phyloP scores from a whole-genome alignment of 2,888 invertebrate species.

The Thymelicus acteon region DNA sequence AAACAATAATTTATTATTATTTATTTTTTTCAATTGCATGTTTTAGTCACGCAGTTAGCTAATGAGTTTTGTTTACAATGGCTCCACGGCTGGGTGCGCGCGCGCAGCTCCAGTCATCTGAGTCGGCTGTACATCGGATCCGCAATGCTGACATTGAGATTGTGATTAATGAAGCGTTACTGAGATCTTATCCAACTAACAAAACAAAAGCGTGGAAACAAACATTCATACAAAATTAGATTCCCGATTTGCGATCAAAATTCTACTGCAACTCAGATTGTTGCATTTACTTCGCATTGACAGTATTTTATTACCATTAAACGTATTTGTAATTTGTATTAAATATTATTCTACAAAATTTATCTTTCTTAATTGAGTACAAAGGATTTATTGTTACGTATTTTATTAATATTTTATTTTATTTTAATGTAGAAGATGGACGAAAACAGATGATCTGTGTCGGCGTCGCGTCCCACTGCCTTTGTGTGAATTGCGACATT shows the following conservation, averaged over 20 bases:
- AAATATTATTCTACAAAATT: too few species aligned
- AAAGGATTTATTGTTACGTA: too few species aligned
- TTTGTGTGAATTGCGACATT: background rate
- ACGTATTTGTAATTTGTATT: too few species aligned
- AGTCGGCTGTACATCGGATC: conserved; percentile 10
- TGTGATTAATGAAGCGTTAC: conserved; percentile 7
- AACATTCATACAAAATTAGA: too few species aligned
- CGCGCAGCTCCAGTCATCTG: conserved; percentile 34
- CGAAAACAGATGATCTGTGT: background rate
- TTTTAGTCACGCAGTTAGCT: background rate
- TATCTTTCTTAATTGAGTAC: too few species aligned
- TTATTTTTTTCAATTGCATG: background rate
- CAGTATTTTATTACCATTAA: too few species aligned
- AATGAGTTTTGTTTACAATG: background rate
- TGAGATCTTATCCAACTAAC: background rate
- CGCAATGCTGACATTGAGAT: conserved; percentile 28
- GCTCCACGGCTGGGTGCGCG: conserved; percentile 34
- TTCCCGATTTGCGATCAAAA: too few species aligned
- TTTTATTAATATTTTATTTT: too few species aligned
- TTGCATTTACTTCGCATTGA: too few species aligned
- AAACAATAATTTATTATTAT: too few species aligned
- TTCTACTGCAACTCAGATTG: too few species aligned
- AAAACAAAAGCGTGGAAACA: background rate
- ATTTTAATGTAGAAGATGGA: too few species aligned
- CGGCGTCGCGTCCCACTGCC: background rate